phyloP scores from a whole-genome alignment of 2,113 vertebrate species.

The Malurus alboscapulatus region DNA sequence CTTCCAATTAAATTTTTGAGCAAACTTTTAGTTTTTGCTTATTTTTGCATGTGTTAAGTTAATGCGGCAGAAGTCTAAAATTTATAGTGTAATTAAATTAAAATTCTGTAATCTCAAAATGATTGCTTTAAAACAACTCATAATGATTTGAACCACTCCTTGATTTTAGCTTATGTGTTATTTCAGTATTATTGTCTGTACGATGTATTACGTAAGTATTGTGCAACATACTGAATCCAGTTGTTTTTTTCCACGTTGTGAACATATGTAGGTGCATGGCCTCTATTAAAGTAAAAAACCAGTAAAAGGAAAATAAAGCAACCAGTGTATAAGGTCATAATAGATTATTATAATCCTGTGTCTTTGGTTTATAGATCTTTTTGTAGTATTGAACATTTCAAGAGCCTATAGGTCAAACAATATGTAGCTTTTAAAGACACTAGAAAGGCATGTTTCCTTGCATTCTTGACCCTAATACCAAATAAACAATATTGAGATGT shows the following conservation, averaged over 20 bases:
- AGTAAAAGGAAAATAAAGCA: not conserved
- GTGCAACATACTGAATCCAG: not conserved
- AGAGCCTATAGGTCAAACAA: not conserved
- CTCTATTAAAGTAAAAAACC: not conserved
- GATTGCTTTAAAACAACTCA: not conserved
- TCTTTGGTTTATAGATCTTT: not conserved
- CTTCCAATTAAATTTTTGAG: not conserved
- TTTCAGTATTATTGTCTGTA: not conserved
- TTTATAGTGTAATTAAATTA: not conserved
- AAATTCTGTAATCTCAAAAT: not conserved
- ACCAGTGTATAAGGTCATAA: not conserved
- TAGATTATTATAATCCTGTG: not conserved
- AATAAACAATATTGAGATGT: not conserved
- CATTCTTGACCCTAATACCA: not conserved
- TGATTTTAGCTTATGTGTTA: not conserved
- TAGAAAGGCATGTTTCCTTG: not conserved
- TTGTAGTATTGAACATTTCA: not conserved
- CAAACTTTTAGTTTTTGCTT: not conserved
- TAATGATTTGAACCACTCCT: not conserved
- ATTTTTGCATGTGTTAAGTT: not conserved
- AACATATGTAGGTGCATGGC: fast-evolving
- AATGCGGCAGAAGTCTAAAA: not conserved
- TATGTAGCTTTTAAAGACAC: not conserved
- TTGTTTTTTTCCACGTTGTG: not conserved
- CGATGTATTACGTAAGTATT: not conserved